Percentiles rank a stretch among this genome's conserved stretches.
Evolutionary conservation across 2,797 vertebrate species (phyloP).

Genomic region (Phrynocephalus vlangalii): DNA sequence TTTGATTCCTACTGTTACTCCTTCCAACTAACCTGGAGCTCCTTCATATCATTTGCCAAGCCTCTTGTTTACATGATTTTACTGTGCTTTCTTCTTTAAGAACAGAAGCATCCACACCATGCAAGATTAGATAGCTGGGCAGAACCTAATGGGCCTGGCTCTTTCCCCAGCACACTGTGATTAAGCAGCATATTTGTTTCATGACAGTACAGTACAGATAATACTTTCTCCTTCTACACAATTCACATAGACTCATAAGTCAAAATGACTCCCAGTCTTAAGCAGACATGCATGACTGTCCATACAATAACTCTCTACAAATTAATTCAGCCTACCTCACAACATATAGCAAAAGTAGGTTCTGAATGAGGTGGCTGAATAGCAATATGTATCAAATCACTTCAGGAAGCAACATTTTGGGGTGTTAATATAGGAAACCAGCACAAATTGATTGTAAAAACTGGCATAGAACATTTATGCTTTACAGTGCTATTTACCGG

Average conservation of each 20-base stretch:
- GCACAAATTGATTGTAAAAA: not conserved
- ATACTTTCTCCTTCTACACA: not conserved
- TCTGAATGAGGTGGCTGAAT: not conserved
- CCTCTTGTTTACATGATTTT: not conserved
- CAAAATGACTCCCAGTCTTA: not conserved
- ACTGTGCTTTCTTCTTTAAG: not conserved
- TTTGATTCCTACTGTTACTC: constrained; percentile 29
- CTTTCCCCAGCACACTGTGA: not conserved
- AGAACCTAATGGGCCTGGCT: constrained; percentile 20
- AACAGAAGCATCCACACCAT: not conserved
- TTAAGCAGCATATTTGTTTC: not conserved
- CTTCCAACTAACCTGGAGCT: not conserved
- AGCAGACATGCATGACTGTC: not conserved
- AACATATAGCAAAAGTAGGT: not conserved
- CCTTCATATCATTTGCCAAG: constrained; percentile 32
- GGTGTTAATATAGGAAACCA: not conserved
- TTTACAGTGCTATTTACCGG: not conserved
- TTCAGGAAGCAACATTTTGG: not conserved
- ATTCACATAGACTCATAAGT: not conserved
- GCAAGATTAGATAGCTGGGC: not conserved
- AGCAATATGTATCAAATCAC: not conserved
- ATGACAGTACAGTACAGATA: not conserved
- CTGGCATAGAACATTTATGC: not conserved
- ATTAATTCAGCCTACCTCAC: not conserved
- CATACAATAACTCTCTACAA: not conserved